These are phyloP conservation scores for Marcusenius ussheri DNA, from an alignment of 2,113 vertebrate genomes.

Conservation along the genomic window DNA sequence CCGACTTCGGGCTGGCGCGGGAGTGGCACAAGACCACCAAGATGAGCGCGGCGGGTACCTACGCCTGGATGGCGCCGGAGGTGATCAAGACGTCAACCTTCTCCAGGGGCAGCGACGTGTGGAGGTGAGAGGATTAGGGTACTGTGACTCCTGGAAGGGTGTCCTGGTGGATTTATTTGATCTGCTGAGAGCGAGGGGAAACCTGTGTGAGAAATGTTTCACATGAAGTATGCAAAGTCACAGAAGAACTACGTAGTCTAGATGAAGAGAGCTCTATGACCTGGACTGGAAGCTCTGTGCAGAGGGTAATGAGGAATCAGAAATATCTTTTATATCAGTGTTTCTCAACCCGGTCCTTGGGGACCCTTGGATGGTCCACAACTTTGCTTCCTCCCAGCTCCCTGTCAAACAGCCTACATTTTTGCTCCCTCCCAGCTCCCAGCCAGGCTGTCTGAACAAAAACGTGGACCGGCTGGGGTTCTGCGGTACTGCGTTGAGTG, in stretches of 20 bases:
- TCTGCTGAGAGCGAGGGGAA: neutral
- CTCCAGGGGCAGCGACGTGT: constrained; percentile 82
- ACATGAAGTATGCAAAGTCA: neutral
- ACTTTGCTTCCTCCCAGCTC: neutral
- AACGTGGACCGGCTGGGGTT: neutral
- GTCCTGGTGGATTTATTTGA: neutral
- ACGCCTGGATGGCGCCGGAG: constrained; percentile 86
- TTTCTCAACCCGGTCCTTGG: neutral
- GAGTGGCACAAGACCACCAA: constrained; percentile 90
- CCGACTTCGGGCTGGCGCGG: constrained; percentile 76
- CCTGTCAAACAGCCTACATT: neutral
- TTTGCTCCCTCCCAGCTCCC: too few species aligned
- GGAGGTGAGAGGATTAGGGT: constrained; percentile 62
- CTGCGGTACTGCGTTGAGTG: neutral
- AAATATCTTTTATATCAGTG: neutral
- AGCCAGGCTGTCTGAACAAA: neutral
- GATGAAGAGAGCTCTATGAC: neutral
- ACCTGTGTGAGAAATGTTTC: neutral
- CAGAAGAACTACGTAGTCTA: neutral
- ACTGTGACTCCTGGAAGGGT: neutral
- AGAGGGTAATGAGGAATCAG: neutral
- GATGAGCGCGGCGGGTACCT: constrained; percentile 83
- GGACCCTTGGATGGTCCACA: neutral
- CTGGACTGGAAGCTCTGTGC: neutral
- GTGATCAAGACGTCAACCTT: constrained; percentile 86